phyloP scores from a whole-genome alignment of 2,888 invertebrate genomes.

The Conchocele bisecta region DNA sequence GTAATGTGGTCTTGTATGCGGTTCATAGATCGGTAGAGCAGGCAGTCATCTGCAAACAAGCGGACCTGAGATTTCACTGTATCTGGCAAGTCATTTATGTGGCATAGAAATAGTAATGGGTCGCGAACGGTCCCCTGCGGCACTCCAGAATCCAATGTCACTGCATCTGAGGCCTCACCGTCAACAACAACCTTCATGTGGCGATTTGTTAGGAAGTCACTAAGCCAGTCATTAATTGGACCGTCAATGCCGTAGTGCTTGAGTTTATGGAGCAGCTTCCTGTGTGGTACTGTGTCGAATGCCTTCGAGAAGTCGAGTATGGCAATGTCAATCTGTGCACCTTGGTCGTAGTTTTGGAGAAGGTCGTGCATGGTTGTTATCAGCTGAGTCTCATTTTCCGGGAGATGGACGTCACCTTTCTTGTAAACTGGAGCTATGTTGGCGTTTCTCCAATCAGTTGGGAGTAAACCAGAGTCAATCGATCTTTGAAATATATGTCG shows the following conservation, averaged over 20 bases:
- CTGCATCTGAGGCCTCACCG: constrained; percentile 18
- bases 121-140: constrained; percentile 24
- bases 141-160: constrained; percentile 24
- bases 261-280: constrained; percentile 41
- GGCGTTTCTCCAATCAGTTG: constrained; percentile 38
- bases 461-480: constrained; percentile 23
- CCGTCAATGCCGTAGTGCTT: constrained; percentile 34
- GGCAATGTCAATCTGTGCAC: constrained; percentile 32
- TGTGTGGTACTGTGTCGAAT: constrained; percentile 43
- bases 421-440: constrained; percentile 41
- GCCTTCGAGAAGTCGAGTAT: constrained; percentile 45
- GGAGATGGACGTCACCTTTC: constrained; percentile 35
- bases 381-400: constrained; percentile 49
- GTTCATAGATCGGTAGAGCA: constrained; percentile 14
- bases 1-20: neutral
- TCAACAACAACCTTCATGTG: constrained; percentile 19
- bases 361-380: constrained; percentile 40
- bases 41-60: constrained; percentile 32
- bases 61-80: constrained; percentile 25
- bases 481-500: constrained; percentile 20
- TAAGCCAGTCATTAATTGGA: constrained; percentile 22
- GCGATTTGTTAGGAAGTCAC: constrained; percentile 29
- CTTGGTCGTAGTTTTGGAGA: constrained; percentile 11
- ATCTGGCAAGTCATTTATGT: constrained; percentile 28
- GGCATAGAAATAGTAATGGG: constrained; percentile 13